Evolutionary conservation across 2,797 vertebrate genomes (phyloP).

Genomic region (Centroberyx gerrardi): DNA sequence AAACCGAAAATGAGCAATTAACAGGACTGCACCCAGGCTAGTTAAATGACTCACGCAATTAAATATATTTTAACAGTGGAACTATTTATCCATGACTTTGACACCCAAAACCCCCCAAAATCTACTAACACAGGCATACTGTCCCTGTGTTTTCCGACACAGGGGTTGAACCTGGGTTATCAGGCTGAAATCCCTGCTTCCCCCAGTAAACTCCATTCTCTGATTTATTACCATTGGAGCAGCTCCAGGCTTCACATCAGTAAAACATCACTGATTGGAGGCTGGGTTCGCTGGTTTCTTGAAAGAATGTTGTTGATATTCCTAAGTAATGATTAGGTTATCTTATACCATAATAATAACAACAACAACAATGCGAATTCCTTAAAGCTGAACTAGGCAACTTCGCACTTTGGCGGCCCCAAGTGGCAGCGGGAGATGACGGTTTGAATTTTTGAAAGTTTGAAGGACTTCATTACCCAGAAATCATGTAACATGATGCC

Average conservation of each 20-base stretch:
- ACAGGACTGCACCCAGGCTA: background rate
- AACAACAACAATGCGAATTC: too few species aligned
- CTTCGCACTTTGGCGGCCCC: too few species aligned
- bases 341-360: background rate
- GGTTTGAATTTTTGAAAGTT: too few species aligned
- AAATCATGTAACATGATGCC: too few species aligned
- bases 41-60: background rate
- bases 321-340: background rate
- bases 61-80: too few species aligned
- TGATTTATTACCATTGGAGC: conserved; percentile 8
- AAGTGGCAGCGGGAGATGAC: too few species aligned
- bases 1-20: background rate
- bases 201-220: background rate
- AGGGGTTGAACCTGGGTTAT: conserved; percentile 30
- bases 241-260: background rate
- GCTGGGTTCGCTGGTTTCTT: background rate
- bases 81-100: background rate
- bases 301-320: background rate
- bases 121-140: background rate
- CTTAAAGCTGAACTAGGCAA: too few species aligned
- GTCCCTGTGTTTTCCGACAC: conserved; percentile 16
- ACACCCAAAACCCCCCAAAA: background rate
- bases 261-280: background rate
- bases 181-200: background rate
- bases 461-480: too few species aligned